These are phyloP conservation scores for Rhinichthys osculus DNA, from an alignment of 2,797 vertebrate genomes.

Conservation along the genomic window DNA sequence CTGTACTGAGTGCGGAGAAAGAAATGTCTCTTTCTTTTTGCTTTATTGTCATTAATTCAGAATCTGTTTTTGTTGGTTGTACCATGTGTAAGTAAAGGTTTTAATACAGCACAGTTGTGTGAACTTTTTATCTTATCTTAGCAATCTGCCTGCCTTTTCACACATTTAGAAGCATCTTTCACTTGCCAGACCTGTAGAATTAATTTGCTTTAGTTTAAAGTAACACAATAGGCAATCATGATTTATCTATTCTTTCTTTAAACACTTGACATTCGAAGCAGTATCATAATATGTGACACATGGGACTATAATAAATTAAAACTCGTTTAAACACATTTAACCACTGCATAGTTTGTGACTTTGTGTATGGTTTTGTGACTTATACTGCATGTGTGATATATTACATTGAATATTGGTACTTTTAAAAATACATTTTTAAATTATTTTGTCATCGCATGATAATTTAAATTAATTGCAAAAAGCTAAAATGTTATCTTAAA, in stretches of 20 bases:
- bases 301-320: background rate
- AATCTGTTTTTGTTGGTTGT: constrained; percentile 82
- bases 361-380: background rate
- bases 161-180: background rate
- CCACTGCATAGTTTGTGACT: background rate
- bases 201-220: background rate
- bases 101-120: constrained; percentile 74
- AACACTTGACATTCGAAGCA: background rate
- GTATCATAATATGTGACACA: background rate
- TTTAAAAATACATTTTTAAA: background rate
- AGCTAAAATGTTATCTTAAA: background rate
- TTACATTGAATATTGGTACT: background rate
- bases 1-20: constrained; percentile 72
- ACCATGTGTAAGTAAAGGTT: constrained; percentile 81
- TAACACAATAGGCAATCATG: background rate
- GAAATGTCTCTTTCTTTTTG: constrained; percentile 59
- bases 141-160: background rate
- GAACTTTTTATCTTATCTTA: constrained; percentile 35
- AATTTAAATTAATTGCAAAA: background rate
- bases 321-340: background rate
- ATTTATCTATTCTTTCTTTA: background rate
- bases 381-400: background rate
- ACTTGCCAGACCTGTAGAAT: background rate
- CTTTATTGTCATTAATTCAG: constrained; percentile 76
- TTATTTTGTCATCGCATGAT: background rate